Percentiles rank a stretch among this genome's conserved stretches.
phyloP scores from a whole-genome alignment of 2,113 vertebrate species.

The Pantherophis guttatus region DNA sequence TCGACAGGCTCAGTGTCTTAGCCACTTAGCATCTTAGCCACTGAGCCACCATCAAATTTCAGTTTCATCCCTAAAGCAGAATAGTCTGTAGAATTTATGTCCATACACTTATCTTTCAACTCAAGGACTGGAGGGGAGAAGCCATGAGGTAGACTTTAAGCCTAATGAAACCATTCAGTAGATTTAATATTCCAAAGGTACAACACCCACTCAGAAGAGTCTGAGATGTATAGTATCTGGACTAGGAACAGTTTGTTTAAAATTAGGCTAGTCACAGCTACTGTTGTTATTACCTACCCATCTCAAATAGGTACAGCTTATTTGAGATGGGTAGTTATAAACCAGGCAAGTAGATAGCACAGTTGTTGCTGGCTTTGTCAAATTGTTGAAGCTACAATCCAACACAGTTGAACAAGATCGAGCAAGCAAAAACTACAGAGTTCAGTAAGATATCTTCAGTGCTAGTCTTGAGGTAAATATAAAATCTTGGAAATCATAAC shows the following conservation, averaged over 20 bases:
- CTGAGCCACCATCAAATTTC: background rate
- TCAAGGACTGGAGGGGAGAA: background rate
- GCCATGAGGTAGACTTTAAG: background rate
- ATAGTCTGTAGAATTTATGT: background rate
- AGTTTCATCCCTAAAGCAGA: background rate
- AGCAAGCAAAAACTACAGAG: background rate
- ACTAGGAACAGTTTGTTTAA: slow-evolving; percentile 44
- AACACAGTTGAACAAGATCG: background rate
- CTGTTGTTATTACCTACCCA: slow-evolving; percentile 2
- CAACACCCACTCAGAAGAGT: slow-evolving; percentile 22
- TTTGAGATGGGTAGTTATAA: slow-evolving; percentile 39
- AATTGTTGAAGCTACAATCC: slow-evolving; percentile 1
- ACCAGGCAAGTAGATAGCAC: background rate
- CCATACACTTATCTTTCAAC: background rate
- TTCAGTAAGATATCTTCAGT: background rate
- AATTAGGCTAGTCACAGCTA: slow-evolving; percentile 47
- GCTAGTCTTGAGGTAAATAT: background rate
- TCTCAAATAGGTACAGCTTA: background rate
- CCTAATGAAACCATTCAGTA: background rate
- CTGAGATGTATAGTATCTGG: slow-evolving; percentile 29
- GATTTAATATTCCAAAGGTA: background rate
- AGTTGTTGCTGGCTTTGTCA: slow-evolving; percentile 27
- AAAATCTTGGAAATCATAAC: background rate
- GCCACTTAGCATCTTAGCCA: too few species aligned
- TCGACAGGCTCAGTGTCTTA: too few species aligned